Base-by-base conservation (phyloP, 1,140 invertebrate species). In the Microplitis demolitor region DNA sequence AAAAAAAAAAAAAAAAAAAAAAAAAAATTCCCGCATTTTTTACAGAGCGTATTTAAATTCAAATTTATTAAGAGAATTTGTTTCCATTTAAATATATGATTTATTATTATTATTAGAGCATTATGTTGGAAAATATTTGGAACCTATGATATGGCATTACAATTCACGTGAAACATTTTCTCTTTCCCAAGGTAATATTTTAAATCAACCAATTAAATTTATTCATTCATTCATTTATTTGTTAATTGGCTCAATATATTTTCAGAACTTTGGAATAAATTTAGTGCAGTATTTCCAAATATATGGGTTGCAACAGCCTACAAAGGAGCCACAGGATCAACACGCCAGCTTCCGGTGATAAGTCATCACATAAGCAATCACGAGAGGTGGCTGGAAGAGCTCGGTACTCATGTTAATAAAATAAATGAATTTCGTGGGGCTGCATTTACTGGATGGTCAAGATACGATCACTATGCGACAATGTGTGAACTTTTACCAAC, bases 251-350 rank as follows among this genome's bases (percentile, higher is more conserved):
- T 24, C 0, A 24, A 24, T 24, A 24, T 24, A 24, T 66, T 35
- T 71, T 72, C 50, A 87, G 85, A 81, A 76, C 66, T 94, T 76
- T 97, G 94, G 94, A 91, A 94, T 61, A 94, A 92, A 56, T 98
- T 96, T 78, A 89, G 91, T 0, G 88, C 90, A 61, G 87, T 97
- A 2, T 99, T 99, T 84, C 90, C 92, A 0, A 90, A 91, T 33
- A 90, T 97, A n/a, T 99, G 97, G 97, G 90, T 93, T n/a, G 96
- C 96, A 3, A 93, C 93, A 71, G 95, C 96, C 0, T 98, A 94
- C 80, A 98, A 98, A 89, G 96, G 94, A 9, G 95, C 95, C 0
- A 94, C 95, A 78, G 95, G 95, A 0, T 92, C 94, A 77, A 92
- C 91, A 31, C 84, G 94, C 60, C 91, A 93, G 66, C 87, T 93